Percentiles rank a stretch among this genome's conserved stretches.
Evolutionary conservation across 64 coral and sea anemone genomes (phyloP).

Genomic region (Montipora capricornis): DNA sequence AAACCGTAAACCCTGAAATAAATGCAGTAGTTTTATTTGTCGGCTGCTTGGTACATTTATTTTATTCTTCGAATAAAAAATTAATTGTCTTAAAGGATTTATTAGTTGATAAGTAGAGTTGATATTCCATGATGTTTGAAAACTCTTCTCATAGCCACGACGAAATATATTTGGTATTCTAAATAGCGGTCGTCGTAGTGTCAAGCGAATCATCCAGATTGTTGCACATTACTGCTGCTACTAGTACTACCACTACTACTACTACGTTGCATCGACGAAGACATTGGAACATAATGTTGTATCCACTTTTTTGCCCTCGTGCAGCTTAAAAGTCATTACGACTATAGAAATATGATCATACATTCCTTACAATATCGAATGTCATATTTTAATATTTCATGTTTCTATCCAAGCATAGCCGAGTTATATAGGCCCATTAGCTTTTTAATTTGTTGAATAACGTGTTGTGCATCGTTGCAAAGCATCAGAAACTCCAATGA

Average conservation of each 20-base stretch:
- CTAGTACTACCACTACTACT: not conserved
- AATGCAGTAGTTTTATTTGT: too few relatives aligned
- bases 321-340: not conserved
- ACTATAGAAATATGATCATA: not conserved
- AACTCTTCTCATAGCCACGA: not conserved
- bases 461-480: not conserved
- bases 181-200: not conserved
- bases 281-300: not conserved
- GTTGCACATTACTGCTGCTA: not conserved
- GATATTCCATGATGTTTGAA: not conserved
- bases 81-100: too few relatives aligned
- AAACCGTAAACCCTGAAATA: too few relatives aligned
- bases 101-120: too few relatives aligned
- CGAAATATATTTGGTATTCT: not conserved
- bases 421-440: not conserved
- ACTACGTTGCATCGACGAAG: not conserved
- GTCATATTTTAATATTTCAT: not conserved
- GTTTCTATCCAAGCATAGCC: not conserved
- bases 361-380: not conserved
- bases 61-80: too few relatives aligned
- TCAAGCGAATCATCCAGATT: not conserved
- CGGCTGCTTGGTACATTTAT: too few relatives aligned
- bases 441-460: not conserved
- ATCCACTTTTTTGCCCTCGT: not conserved
- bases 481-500: not conserved